Evolutionary conservation across 2,797 vertebrate genomes (phyloP), one percentile per base, ranked within the genome.

Genomic region (Crypturellus tataupa): DNA sequence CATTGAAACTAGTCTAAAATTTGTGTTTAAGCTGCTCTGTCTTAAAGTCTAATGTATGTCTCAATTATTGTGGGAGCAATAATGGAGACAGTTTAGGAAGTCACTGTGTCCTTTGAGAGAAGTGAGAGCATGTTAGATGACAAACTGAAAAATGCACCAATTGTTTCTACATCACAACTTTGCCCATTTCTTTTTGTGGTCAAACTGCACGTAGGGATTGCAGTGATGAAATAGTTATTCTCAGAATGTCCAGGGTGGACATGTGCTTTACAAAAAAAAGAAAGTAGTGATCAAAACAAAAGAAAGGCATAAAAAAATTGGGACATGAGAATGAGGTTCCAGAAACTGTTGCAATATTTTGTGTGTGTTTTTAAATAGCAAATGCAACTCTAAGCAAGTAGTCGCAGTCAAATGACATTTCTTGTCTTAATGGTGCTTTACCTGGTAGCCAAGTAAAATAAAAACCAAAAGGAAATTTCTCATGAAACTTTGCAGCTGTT

Each of bases 361-460:
- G 40, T 91, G 55, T 83, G 10, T 53, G 29, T 6, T 94, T 89
- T 84, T 39, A 75, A 88, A 53, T 11, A 91, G 62, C 88, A 89
- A 95, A 93, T 53, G 6, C 71, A 68, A 0, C 70, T 93, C 86
- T 94, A 53, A 94, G 39, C 49, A 49, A 10, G 21, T 33, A 27
- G 37, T 64, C 89, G 78, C 81, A 44, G 91, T 82, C 79, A 40
- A 77, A 21, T 90, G 40, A 17, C 6, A 20, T 96, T 93, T 87
- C 42, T 86, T 91, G 4, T 73, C 51, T 13, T 73, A 2, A 2
- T 58, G 39, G 18, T 81, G 77, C 47, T 91, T 84, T 96, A 56
- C 58, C 58, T 88, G 53, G 53, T 64, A 92, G 49, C 63, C 62
- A 84, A 81, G 33, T 65, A 37, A 68, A 84, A 76, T 37, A 69